phyloP scores from a whole-genome alignment of 2,113 vertebrate genomes.

The Mugil cephalus region DNA sequence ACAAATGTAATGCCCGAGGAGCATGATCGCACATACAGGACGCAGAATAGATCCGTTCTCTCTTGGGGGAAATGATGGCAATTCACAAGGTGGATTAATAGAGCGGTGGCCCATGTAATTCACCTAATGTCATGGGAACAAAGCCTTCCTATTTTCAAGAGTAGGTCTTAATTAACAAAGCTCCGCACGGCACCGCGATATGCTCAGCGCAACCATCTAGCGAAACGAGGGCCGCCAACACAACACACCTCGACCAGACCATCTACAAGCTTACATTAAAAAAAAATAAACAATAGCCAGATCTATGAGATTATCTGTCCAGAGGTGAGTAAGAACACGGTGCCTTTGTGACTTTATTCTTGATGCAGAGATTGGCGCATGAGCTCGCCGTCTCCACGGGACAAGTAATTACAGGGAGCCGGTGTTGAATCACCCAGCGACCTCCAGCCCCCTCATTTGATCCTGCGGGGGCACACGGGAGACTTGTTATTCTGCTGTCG shows the following conservation, averaged over 20 bases:
- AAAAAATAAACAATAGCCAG: conserved; percentile 51
- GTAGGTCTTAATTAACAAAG: conserved; percentile 77
- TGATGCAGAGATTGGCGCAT: conserved; percentile 51
- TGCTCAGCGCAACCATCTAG: conserved; percentile 50
- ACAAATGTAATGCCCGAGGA: background rate
- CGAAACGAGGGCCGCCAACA: conserved; percentile 49
- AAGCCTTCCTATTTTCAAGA: conserved; percentile 56
- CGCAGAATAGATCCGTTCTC: background rate
- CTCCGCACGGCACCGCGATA: conserved; percentile 60
- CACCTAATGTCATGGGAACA: conserved; percentile 65
- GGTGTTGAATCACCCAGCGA: conserved; percentile 68
- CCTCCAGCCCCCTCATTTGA: conserved; percentile 60
- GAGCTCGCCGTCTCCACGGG: conserved; percentile 44
- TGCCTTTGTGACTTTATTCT: conserved; percentile 52
- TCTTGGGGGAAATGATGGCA: conserved; percentile 22
- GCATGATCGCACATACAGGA: background rate
- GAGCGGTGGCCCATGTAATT: conserved; percentile 45
- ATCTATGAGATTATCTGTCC: conserved; percentile 43
- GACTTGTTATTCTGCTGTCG: conserved; percentile 53
- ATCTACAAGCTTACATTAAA: conserved; percentile 18
- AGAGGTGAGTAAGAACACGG: conserved; percentile 57
- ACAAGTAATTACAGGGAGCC: conserved; percentile 73
- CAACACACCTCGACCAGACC: conserved; percentile 22
- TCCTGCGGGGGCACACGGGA: conserved; percentile 44
- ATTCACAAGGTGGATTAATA: conserved; percentile 62